Evolutionary conservation across 2,113 vertebrate species (phyloP).

Genomic region (Nibea coibor): DNA sequence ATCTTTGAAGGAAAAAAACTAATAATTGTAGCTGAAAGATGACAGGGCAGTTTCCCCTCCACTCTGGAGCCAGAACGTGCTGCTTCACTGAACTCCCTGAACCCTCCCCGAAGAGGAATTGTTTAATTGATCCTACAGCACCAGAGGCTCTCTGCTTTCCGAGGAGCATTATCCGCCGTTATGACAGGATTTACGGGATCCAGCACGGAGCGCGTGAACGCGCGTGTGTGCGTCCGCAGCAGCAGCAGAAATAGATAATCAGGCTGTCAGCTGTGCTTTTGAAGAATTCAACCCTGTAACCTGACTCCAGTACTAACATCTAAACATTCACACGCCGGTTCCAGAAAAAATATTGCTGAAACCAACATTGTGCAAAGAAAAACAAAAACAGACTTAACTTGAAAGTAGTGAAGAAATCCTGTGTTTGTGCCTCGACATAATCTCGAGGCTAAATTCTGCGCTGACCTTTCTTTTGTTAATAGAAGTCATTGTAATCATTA

Average conservation of each 20-base stretch:
- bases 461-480: slow-evolving; percentile 35
- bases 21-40: neutral
- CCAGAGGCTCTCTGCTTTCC: neutral
- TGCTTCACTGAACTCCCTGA: slow-evolving; percentile 9
- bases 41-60: neutral
- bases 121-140: neutral
- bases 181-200: neutral
- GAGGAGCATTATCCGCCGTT: neutral
- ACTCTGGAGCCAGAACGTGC: neutral
- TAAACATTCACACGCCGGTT: slow-evolving; percentile 22
- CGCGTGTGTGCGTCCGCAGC: neutral
- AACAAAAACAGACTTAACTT: neutral
- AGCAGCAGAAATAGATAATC: slow-evolving; percentile 18
- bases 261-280: slow-evolving; percentile 6
- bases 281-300: slow-evolving; percentile 11
- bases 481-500: slow-evolving; percentile 41
- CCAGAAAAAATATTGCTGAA: slow-evolving; percentile 9
- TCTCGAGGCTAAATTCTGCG: slow-evolving; percentile 12
- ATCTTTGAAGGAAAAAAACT: neutral
- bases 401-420: slow-evolving; percentile 11
- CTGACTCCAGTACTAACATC: slow-evolving; percentile 1
- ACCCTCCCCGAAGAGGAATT: slow-evolving; percentile 4
- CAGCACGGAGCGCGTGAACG: neutral
- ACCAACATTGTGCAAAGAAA: slow-evolving; percentile 3
- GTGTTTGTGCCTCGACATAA: slow-evolving; percentile 44